These are phyloP conservation scores for Sycophila texana DNA, from an alignment of 2,888 invertebrate genomes.

Conservation along the genomic window DNA sequence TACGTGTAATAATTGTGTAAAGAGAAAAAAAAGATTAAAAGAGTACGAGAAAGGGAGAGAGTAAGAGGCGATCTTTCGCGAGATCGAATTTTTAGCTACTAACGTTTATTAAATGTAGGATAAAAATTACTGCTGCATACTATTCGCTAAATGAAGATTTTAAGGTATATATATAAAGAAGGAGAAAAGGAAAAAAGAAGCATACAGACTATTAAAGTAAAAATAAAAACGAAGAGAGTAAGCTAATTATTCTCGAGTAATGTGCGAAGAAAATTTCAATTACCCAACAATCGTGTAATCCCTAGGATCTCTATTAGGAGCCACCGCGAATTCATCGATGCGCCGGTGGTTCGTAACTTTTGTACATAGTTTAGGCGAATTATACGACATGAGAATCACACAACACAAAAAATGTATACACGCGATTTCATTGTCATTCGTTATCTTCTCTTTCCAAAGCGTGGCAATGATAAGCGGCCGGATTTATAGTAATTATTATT, in stretches of 20 bases:
- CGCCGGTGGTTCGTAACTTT: conserved; percentile 30
- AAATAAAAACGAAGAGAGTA: conserved; percentile 20
- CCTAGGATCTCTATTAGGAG: conserved; percentile 52
- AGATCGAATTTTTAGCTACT: conserved; percentile 52
- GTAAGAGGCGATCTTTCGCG: conserved; percentile 24
- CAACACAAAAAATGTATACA: conserved; percentile 24
- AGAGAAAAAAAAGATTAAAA: conserved; percentile 8
- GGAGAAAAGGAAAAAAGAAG: conserved; percentile 27
- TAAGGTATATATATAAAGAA: background rate
- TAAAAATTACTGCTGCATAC: conserved; percentile 43
- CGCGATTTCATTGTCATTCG: conserved; percentile 25
- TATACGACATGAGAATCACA: conserved; percentile 50
- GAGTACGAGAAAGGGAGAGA: conserved; percentile 7
- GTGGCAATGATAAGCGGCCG: conserved; percentile 29
- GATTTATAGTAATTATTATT: conserved; percentile 31
- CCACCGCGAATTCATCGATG: conserved; percentile 33
- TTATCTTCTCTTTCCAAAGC: conserved; percentile 17
- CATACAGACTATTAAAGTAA: conserved; percentile 39
- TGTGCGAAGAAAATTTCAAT: conserved; percentile 43
- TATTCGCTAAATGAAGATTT: conserved; percentile 42
- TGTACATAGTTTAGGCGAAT: conserved; percentile 57
- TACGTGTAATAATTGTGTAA: conserved; percentile 70
- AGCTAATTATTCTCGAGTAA: conserved; percentile 48
- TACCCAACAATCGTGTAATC: conserved; percentile 53
- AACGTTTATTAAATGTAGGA: conserved; percentile 55